Evolutionary conservation across 1,140 invertebrate genomes (phyloP).

Genomic region (Teleopsis dalmanni): DNA sequence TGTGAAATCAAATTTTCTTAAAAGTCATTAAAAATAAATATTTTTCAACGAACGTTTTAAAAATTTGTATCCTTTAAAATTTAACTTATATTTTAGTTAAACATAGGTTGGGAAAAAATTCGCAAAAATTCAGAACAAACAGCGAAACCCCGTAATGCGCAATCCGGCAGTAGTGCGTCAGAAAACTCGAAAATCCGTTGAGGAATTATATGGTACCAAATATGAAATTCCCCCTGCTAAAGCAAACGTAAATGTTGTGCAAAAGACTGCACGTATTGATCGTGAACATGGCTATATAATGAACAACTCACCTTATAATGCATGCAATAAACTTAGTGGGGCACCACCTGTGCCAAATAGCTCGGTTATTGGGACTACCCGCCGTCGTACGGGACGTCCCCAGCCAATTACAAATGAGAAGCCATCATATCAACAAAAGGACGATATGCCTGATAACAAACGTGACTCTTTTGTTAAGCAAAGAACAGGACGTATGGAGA

Average conservation of each 20-base stretch:
- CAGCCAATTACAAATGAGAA: background rate
- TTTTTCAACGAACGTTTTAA: too few species aligned
- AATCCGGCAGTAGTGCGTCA: constrained; percentile 33
- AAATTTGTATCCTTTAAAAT: too few species aligned
- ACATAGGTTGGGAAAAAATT: too few species aligned
- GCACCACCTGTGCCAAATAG: background rate
- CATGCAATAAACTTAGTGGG: background rate
- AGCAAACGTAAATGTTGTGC: constrained; percentile 11
- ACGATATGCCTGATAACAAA: background rate
- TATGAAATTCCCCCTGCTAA: constrained; percentile 23
- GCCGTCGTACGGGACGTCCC: constrained; percentile 2
- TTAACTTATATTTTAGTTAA: too few species aligned
- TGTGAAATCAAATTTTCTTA: too few species aligned
- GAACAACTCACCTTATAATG: constrained; percentile 10
- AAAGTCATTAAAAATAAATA: too few species aligned
- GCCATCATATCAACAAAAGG: background rate
- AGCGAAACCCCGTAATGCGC: too few species aligned
- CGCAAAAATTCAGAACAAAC: too few species aligned
- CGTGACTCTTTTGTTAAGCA: background rate
- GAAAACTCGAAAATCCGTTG: constrained; percentile 28
- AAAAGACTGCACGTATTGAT: constrained; percentile 13
- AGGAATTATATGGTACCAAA: constrained; percentile 34
- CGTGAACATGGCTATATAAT: constrained; percentile 5
- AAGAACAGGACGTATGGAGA: constrained; percentile 2
- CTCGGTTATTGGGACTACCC: background rate